A percentile compares a stretch with the other conserved stretches of the same genome.
Conservation (phyloP, 2,113 vertebrate species). For the Alectura lathami region DNA sequence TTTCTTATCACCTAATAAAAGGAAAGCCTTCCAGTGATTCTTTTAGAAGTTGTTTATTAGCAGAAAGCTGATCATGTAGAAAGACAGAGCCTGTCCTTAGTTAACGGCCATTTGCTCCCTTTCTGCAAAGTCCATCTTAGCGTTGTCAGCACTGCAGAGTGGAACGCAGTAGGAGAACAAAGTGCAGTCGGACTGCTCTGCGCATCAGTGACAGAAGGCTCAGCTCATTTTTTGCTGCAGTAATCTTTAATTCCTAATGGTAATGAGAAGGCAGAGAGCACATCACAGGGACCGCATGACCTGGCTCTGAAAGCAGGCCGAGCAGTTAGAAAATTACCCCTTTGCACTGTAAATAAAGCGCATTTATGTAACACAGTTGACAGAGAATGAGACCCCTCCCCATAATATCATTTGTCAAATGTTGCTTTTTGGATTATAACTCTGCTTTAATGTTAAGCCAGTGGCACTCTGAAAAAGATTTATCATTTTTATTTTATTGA, state of each 20-base stretch:
- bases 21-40: conserved; percentile 27
- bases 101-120: background rate
- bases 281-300: background rate
- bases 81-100: background rate
- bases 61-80: background rate
- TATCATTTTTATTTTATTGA: conserved; percentile 65
- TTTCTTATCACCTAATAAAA: conserved; percentile 21
- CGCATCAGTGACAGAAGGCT: background rate
- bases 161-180: background rate
- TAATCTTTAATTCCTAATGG: conserved; percentile 54
- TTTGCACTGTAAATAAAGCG: background rate
- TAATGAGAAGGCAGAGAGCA: conserved; percentile 28
- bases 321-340: background rate
- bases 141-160: background rate
- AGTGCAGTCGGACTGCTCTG: background rate
- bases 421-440: conserved; percentile 26
- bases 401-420: conserved; percentile 12
- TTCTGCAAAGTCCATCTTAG: background rate
- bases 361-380: background rate
- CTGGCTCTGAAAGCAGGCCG: background rate
- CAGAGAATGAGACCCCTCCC: background rate
- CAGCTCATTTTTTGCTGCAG: conserved; percentile 55
- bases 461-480: conserved; percentile 15
- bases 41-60: background rate
- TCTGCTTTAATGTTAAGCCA: background rate